Base-by-base conservation (phyloP, 2,113 vertebrate species). In the Ceyx margarethae region DNA sequence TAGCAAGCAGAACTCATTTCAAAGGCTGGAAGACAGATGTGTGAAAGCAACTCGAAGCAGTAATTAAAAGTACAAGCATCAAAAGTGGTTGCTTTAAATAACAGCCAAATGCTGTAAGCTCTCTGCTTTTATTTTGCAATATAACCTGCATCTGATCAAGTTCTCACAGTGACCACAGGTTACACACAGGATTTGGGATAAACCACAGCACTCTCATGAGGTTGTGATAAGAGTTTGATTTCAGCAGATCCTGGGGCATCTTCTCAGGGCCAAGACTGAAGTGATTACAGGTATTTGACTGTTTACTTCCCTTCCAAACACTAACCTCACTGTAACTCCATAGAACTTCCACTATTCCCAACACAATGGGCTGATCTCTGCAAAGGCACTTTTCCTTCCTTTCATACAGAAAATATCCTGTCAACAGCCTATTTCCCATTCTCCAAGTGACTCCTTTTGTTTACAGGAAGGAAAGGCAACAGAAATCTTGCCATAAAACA, bases 331-430 rank as follows among this genome's bases (percentile, higher is more conserved):
- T 68, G 77, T 93, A 91, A 85, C 29, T 76, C 46, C 19, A 58
- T 69, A 51, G 53, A 92, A 86, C 66, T 43, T 71, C 66, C 51
- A 86, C 72, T 86, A 94, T 86, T 66, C 68, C 50, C 9, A 80
- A 72, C 89, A 97, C 94, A 97, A 97, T 95, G 95, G 85, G 53
- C 37, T 66, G 85, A 84, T 85, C 90, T 96, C 84, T 81, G 89
- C 33, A 95, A 97, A 97, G 91, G 84, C 86, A 81, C 85, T 97
- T 97, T 98, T 98, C 97, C 98, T 98, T 98, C 98, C 98, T 98
- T 95, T 92, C 62, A 96, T 97, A 94, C 84, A 96, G 89, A 96
- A 96, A 97, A 97, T 95, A 97, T 97, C 95, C 96, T 97, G 96
- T 94, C 96, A 97, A 96, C 89, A 93, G 89, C 69, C 37, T 93